Evolutionary conservation across 2,888 invertebrate species (phyloP), one percentile per base, ranked within the genome.

Genomic region (Carabus problematicus): DNA sequence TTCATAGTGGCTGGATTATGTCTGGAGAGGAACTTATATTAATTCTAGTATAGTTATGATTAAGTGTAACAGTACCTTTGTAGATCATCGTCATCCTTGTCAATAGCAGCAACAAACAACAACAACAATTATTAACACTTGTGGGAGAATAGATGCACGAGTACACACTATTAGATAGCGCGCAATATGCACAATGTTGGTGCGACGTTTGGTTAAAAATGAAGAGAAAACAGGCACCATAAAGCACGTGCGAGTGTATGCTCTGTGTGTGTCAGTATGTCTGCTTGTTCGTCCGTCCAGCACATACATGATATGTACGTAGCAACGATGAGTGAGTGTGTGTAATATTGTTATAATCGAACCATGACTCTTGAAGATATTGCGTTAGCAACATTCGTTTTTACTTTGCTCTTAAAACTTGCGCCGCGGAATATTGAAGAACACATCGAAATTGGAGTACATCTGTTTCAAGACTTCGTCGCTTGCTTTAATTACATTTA

Each of bases 291-390:
- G 29, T 29, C 12, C 6, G 3, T 52, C 19, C 1, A 8, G 16
- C 1, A 9, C 19, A 19, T 52, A 16, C 19, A 19, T 52, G 52
- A 29, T 52, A 19, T 52, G 52, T 52, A 18, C 19, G 14, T 18
- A 18, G 49, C 52, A 52, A 18, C 14, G 3, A 12, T 14, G 14
- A 14, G 56, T 43, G 67, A 12, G 18, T 59, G 42, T 59, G 59
- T 64, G 64, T 75, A 78, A 79, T 79, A 82, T 81, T 82, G 82
- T 82, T 82, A 78, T 78, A 79, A 82, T 74, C 82, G 76, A 79
- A 81, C 76, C 82, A 80, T 81, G 77, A 67, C 60, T 52, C 14
- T 12, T 9, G 12, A 14, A 12, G n/a, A 59, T 14, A 59, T 29
- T 54, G 67, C 45, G 40, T 7, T n/a, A 42, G 42, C 14, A 16